phyloP scores from a whole-genome alignment of 2,113 vertebrate species.

The Ranitomeya variabilis region DNA sequence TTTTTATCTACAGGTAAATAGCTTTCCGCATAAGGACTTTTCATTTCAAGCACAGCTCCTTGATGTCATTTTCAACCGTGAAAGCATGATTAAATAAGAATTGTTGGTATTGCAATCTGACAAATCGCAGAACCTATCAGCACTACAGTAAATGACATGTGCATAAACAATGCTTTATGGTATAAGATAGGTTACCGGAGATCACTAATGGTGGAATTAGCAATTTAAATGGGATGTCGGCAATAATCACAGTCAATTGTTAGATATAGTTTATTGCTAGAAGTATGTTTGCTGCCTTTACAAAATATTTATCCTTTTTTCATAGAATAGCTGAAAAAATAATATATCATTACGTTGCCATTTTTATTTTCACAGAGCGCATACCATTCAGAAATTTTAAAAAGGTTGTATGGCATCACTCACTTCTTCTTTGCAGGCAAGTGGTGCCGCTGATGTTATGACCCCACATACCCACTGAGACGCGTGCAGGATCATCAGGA shows the following conservation, averaged over 20 bases:
- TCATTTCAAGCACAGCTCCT: constrained; percentile 13
- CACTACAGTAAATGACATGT: constrained; percentile 1
- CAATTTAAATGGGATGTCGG: neutral
- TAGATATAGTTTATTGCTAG: neutral
- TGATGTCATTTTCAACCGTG: neutral
- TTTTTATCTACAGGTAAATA: constrained; percentile 25
- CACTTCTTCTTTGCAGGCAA: too few relatives aligned
- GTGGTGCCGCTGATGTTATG: too few relatives aligned
- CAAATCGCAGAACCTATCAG: neutral
- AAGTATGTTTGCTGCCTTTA: neutral
- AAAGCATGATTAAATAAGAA: constrained; percentile 22
- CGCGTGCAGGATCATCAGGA: too few relatives aligned
- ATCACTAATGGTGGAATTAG: constrained; percentile 7
- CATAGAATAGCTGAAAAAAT: neutral
- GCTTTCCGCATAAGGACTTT: constrained; percentile 11
- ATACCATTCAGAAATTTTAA: too few relatives aligned
- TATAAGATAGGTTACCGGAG: neutral
- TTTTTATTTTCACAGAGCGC: too few relatives aligned
- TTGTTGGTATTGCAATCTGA: neutral
- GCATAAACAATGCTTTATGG: constrained; percentile 1
- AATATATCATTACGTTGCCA: neutral
- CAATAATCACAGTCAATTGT: neutral
- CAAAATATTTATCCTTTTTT: neutral
- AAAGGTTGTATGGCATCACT: too few relatives aligned
- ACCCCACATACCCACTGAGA: too few relatives aligned